A percentile compares a stretch with the other conserved stretches of the same genome.
These are phyloP conservation scores for Mormyrus proboscirostris DNA, from an alignment of 2,797 vertebrate species.

Conservation along the genomic window DNA sequence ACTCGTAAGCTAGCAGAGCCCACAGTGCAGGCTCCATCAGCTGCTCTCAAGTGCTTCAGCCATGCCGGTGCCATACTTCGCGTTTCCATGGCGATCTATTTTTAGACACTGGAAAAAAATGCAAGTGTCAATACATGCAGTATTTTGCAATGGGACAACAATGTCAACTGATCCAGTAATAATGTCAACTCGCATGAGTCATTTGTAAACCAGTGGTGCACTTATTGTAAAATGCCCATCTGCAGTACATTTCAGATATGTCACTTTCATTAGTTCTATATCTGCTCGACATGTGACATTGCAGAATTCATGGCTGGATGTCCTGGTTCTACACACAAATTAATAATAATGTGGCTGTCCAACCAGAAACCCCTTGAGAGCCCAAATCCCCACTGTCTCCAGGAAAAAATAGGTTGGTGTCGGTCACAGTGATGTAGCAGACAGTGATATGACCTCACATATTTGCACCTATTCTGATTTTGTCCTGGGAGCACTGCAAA, in stretches of 20 bases:
- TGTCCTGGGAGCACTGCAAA: neutral
- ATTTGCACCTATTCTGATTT: neutral
- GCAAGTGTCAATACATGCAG: conserved; percentile 20
- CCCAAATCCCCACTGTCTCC: neutral
- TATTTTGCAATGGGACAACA: conserved; percentile 10
- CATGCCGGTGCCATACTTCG: conserved; percentile 11
- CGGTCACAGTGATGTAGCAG: neutral
- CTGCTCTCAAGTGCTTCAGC: conserved; percentile 14
- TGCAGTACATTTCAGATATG: neutral
- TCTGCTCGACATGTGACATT: conserved; percentile 6
- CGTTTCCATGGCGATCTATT: conserved; percentile 23
- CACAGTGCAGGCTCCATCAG: neutral
- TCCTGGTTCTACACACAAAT: conserved; percentile 11
- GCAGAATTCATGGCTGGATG: neutral
- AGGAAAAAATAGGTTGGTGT: conserved; percentile 4
- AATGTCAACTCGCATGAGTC: neutral
- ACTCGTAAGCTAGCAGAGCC: conserved; percentile 2
- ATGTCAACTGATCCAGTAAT: conserved; percentile 5
- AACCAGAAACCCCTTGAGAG: neutral
- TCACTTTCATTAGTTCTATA: conserved; percentile 5
- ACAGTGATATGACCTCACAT: neutral
- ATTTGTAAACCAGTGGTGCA: neutral
- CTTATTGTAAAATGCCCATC: neutral
- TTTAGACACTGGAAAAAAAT: conserved; percentile 10
- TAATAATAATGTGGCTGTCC: conserved; percentile 5